phyloP scores from a whole-genome alignment of 92 coral and sea anemone species.

The Porites evermanni region DNA sequence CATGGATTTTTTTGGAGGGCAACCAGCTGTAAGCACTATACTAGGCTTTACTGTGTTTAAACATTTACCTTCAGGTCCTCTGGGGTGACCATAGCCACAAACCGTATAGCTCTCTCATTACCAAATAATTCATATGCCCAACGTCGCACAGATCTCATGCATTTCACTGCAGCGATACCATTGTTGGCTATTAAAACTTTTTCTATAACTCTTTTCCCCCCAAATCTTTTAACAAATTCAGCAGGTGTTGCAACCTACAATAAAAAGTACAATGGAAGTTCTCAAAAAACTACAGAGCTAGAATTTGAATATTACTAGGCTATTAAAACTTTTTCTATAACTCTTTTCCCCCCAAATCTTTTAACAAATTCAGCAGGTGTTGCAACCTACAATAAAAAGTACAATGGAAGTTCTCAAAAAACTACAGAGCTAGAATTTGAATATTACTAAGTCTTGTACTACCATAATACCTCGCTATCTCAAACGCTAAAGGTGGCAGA shows the following conservation, averaged over 20 bases:
- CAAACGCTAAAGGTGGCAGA: too few species aligned
- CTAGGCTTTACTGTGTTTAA: neutral
- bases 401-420: neutral
- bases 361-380: constrained; percentile 97
- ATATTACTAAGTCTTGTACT: too few species aligned
- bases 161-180: constrained; percentile 99
- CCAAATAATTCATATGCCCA: constrained; percentile 99
- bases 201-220: constrained; percentile 94
- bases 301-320: too few species aligned
- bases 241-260: constrained; percentile 94
- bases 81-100: constrained; percentile 99
- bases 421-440: too few species aligned
- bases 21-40: too few species aligned
- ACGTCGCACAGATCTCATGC: constrained; percentile 95
- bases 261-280: neutral
- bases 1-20: too few species aligned
- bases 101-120: constrained; percentile 93
- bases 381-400: constrained; percentile 71
- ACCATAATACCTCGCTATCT: too few species aligned
- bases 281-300: too few species aligned
- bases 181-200: constrained; percentile 98
- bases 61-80: constrained; percentile 92
- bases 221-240: constrained; percentile 94
- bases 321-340: constrained; percentile 95
- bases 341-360: constrained; percentile 94